Base-by-base conservation (phyloP, 2,113 vertebrate species). In the Sardina pilchardus region DNA sequence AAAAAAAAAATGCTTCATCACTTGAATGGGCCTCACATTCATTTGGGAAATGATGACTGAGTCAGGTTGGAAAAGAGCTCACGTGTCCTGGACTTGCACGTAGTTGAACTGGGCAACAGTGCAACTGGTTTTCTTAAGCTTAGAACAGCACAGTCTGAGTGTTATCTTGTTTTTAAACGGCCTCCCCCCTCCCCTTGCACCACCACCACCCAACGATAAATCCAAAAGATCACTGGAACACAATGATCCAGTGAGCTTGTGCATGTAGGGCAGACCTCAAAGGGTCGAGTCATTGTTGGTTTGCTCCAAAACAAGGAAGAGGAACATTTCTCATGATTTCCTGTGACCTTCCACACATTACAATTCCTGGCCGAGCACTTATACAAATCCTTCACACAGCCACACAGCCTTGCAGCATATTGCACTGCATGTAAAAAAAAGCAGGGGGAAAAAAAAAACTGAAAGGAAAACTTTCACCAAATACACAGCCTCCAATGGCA, bases 341-440 rank as follows among this genome's bases (percentile, higher is more conserved):
- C 71, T 85, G 71, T 85, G 84, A 81, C 45, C 59, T 83, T 82
- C 82, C 78, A 10, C 85, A 86, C 85, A 83, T 86, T 86, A 83
- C 71, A 78, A 78, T 78, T 39, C 71, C 71, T 78, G 71, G 71
- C 71, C 71, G 10, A 78, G 71, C 36, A 30, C 71, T 78, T 78
- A 78, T 36, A 30, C 71, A 36, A 34, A 78, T 78, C 71, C 71
- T 36, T 36, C 30, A 78, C 30, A 78, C 30, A 34, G 34, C 71
- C 30, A 78, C 30, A 78, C 30, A 34, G 34, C 71, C 30, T 14
- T 16, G 34, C 71, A 39, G 71, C 71, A 12, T 71, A 10, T 34
- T 78, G 63, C 63, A 71, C 26, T 34, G 26, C 71, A 78, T 30
- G 30, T 39, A 59, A 59, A 17, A 53, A 53, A 53, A 19, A 53